A percentile compares a stretch with the other conserved stretches of the same genome.
phyloP scores from a whole-genome alignment of 2,113 vertebrate species.

The Ophthalmolycus amberensis region DNA sequence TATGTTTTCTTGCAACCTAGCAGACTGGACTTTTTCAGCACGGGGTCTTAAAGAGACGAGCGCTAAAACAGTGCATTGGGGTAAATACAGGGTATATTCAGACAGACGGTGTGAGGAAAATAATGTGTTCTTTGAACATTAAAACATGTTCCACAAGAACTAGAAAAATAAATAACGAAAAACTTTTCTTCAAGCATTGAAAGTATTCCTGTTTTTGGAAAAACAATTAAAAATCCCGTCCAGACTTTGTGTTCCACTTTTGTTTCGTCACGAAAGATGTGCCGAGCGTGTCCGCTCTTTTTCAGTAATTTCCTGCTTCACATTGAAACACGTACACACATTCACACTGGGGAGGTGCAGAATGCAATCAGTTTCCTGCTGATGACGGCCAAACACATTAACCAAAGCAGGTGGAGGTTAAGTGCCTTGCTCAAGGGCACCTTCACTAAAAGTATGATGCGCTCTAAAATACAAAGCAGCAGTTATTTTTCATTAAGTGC shows the following conservation, averaged over 20 bases:
- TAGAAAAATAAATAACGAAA: background rate
- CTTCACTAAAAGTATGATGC: background rate
- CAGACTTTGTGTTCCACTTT: conserved; percentile 10
- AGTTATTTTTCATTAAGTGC: background rate
- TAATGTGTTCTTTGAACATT: background rate
- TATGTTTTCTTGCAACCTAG: background rate
- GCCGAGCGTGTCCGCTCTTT: conserved; percentile 1
- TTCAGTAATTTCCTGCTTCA: background rate
- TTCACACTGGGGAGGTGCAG: conserved; percentile 9
- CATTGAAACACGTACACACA: conserved; percentile 15
- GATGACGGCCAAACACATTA: background rate
- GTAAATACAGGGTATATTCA: background rate
- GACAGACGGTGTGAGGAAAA: background rate
- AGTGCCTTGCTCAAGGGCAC: conserved; percentile 40
- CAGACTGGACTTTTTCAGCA: background rate
- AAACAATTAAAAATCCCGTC: conserved; percentile 19
- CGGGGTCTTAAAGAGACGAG: background rate
- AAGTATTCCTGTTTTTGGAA: background rate
- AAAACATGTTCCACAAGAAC: background rate
- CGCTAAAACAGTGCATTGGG: background rate
- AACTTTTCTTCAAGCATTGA: background rate
- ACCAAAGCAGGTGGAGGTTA: conserved; percentile 27
- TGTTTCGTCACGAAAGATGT: conserved; percentile 16
- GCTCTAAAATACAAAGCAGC: background rate
- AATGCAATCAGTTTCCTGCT: conserved; percentile 21